These are phyloP conservation scores for Sphenopsis melanotis DNA, from an alignment of 2,797 vertebrate species.

Conservation along the genomic window DNA sequence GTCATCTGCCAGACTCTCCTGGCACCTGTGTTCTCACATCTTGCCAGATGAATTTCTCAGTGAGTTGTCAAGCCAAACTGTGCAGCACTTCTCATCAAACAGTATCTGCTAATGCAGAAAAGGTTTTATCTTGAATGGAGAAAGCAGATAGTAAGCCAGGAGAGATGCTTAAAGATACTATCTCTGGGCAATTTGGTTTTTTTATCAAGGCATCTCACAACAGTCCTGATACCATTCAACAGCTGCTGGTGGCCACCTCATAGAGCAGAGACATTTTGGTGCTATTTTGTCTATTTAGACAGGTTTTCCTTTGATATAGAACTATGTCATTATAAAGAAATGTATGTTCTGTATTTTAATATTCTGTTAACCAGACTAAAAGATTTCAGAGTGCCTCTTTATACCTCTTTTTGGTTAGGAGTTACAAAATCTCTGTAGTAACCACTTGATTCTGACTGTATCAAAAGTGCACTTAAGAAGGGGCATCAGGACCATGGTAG, in stretches of 20 bases:
- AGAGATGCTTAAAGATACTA: not conserved
- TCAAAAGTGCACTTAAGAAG: not conserved
- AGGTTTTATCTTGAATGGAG: not conserved
- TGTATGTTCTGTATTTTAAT: not conserved
- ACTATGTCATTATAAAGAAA: not conserved
- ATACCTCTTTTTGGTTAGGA: not conserved
- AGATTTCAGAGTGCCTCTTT: not conserved
- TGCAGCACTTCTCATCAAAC: not conserved
- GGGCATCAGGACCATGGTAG: fast-evolving
- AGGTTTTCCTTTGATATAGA: not conserved
- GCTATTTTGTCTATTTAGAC: constrained; percentile 5
- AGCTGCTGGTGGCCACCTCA: not conserved
- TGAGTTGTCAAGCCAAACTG: not conserved
- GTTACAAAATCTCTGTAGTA: not conserved
- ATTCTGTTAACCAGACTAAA: not conserved
- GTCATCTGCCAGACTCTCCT: not conserved
- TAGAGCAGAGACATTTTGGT: not conserved
- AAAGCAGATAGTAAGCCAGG: not conserved
- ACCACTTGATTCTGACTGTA: not conserved
- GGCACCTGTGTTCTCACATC: not conserved
- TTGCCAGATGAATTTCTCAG: not conserved
- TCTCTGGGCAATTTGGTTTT: not conserved
- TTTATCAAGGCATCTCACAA: not conserved
- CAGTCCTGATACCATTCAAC: not conserved
- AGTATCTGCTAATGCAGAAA: not conserved